Conservation (phyloP, 2,113 vertebrate species). For the Bufo bufo region DNA sequence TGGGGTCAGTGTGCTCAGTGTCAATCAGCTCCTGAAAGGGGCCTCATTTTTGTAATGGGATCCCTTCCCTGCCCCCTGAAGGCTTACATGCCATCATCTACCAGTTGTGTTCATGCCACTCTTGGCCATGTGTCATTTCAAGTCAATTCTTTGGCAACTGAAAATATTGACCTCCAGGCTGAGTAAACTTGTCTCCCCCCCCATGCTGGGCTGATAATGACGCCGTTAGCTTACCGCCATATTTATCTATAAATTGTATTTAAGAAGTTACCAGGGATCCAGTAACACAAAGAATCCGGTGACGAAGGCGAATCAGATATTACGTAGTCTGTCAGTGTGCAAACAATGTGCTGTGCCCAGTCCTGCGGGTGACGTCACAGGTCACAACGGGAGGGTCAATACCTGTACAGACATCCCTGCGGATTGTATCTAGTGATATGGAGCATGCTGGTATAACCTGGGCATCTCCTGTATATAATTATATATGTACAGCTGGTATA, state of each 20-base stretch:
- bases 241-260: neutral
- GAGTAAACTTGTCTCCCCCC: neutral
- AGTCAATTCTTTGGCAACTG: slow-evolving; percentile 38
- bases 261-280: neutral
- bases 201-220: slow-evolving; percentile 2
- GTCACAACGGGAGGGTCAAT: neutral
- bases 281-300: neutral
- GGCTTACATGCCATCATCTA: no score
- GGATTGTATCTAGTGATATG: no score
- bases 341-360: neutral
- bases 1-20: no score
- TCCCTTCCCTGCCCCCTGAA: no score
- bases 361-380: neutral
- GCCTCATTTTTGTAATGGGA: no score
- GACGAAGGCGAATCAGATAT: neutral
- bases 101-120: no score
- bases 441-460: no score
- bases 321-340: neutral
- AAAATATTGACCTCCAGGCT: slow-evolving; percentile 18
- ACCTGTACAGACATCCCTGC: neutral
- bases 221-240: neutral
- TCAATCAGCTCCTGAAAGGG: no score
- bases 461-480: no score
- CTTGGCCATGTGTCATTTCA: neutral
- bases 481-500: no score